These are phyloP conservation scores for Pollenia amentaria DNA, from an alignment of 2,888 invertebrate species.

Conservation along the genomic window DNA sequence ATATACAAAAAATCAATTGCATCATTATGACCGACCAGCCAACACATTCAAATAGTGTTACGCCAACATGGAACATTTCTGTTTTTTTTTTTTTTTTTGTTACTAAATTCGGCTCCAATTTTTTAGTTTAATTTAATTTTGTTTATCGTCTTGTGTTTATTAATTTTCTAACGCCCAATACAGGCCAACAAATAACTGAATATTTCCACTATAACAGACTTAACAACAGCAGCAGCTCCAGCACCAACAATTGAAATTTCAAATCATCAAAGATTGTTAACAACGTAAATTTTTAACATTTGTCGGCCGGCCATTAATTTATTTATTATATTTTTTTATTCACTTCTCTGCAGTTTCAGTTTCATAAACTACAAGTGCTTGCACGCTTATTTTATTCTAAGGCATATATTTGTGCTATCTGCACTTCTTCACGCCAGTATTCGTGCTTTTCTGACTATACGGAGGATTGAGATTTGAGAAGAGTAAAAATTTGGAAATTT, in stretches of 20 bases:
- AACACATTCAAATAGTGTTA: conserved; percentile 53
- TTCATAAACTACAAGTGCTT: conserved; percentile 5
- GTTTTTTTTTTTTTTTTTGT: background rate
- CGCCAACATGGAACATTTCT: conserved; percentile 60
- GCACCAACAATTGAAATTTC: conserved; percentile 71
- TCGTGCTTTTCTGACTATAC: background rate
- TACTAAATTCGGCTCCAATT: conserved; percentile 19
- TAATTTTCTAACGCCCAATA: conserved; percentile 43
- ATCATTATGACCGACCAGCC: conserved; percentile 63
- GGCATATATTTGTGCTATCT: background rate
- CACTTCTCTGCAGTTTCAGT: conserved; percentile 26
- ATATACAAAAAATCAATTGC: conserved; percentile 60
- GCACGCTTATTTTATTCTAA: background rate
- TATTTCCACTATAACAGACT: conserved; percentile 8
- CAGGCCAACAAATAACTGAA: conserved; percentile 36
- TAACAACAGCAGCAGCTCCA: conserved; percentile 1
- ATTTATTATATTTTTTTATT: background rate
- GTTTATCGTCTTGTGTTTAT: conserved; percentile 28
- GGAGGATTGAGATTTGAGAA: background rate
- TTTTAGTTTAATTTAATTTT: background rate
- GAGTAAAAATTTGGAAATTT: conserved; percentile 8
- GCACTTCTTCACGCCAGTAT: background rate
- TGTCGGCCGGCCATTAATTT: background rate
- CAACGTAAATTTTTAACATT: background rate
- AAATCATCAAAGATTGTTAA: conserved; percentile 71